Conservation (phyloP, 2,113 vertebrate genomes). For the Crotalus horridus region DNA sequence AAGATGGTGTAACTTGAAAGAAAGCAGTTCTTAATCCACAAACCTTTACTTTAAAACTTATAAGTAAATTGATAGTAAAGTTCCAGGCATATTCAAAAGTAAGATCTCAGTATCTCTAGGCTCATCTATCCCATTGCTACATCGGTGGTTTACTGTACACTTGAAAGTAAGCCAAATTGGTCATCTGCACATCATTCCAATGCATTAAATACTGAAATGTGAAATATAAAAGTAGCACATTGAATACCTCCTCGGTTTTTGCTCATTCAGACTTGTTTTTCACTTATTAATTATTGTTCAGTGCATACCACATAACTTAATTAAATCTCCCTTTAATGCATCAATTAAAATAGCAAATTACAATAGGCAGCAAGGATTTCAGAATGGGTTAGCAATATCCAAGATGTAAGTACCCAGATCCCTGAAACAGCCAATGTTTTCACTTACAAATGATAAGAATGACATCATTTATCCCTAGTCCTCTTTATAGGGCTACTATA, state of each 20-base stretch:
- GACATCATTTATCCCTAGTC: neutral
- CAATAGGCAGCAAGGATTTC: constrained; percentile 8
- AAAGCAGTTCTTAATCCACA: constrained; percentile 13
- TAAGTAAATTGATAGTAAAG: constrained; percentile 31
- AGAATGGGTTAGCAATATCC: neutral
- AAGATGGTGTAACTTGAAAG: constrained; percentile 28
- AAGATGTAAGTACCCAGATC: neutral
- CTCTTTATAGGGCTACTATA: neutral
- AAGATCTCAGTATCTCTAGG: constrained; percentile 13
- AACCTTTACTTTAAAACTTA: constrained; percentile 22
- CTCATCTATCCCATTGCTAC: constrained; percentile 15
- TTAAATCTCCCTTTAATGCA: constrained; percentile 13
- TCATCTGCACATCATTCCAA: constrained; percentile 3
- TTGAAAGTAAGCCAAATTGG: constrained; percentile 20
- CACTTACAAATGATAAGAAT: neutral
- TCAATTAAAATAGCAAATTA: constrained; percentile 25
- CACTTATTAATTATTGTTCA: constrained; percentile 15
- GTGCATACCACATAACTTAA: neutral
- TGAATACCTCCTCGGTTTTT: neutral
- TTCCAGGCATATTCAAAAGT: constrained; percentile 1
- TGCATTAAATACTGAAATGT: constrained; percentile 16
- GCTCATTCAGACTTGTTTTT: constrained; percentile 7
- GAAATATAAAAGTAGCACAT: neutral
- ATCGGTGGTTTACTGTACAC: neutral
- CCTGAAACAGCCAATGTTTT: neutral